Conservation (phyloP, 2,797 vertebrate species). For the Orientallactaga sibirica region DNA sequence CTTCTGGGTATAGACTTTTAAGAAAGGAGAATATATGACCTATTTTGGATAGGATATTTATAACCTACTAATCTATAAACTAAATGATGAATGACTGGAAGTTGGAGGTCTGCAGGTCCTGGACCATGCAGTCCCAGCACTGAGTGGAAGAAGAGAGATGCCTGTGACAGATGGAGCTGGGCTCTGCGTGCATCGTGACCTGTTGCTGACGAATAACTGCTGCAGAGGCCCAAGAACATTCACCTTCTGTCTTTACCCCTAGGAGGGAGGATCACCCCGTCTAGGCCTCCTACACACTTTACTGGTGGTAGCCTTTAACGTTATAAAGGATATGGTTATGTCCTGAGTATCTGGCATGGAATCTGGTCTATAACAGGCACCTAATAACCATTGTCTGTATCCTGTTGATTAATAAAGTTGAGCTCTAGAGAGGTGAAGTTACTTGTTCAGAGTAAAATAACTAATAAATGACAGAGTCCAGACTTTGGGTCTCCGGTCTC, state of each 20-base stretch:
- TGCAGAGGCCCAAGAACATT: background rate
- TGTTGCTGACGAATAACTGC: slow-evolving; percentile 10
- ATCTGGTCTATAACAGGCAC: slow-evolving; percentile 4
- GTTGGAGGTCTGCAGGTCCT: slow-evolving; percentile 61
- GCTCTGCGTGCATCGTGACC: background rate
- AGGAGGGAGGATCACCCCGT: background rate
- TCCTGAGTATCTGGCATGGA: slow-evolving; percentile 22
- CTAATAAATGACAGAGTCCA: slow-evolving; percentile 77
- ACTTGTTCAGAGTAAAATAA: slow-evolving; percentile 69
- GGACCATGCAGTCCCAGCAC: background rate
- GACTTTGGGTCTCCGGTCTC: slow-evolving; percentile 72
- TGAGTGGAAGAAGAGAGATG: slow-evolving; percentile 15
- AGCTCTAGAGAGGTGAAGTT: slow-evolving; percentile 47
- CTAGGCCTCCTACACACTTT: background rate
- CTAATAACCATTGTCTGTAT: slow-evolving; percentile 57
- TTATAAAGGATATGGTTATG: background rate
- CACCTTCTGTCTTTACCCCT: slow-evolving; percentile 11
- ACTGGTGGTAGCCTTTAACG: background rate
- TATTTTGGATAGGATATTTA: slow-evolving; percentile 83
- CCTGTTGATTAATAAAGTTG: slow-evolving; percentile 68
- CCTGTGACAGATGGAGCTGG: background rate
- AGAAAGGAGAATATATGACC: slow-evolving; percentile 79
- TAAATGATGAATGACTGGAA: slow-evolving; percentile 67
- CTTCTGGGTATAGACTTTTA: slow-evolving; percentile 77
- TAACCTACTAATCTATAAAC: slow-evolving; percentile 76